A percentile compares a stretch with the other conserved stretches of the same genome.
These are phyloP conservation scores for Helostoma temminkii DNA, from an alignment of 2,797 vertebrate genomes.

Conservation along the genomic window DNA sequence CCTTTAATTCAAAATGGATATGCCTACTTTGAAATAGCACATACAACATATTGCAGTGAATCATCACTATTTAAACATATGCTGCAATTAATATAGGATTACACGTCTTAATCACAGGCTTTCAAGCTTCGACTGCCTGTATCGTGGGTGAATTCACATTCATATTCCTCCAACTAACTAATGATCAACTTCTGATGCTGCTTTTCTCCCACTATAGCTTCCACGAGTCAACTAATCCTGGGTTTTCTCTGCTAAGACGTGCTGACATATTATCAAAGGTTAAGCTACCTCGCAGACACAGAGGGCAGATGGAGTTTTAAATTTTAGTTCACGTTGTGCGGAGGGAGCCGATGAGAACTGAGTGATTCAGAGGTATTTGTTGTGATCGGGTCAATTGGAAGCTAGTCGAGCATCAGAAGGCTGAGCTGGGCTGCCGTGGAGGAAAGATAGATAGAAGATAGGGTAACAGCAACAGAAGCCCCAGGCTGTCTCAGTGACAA, in stretches of 20 bases:
- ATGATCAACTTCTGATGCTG: conserved; percentile 61
- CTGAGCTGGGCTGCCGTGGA: conserved; percentile 25
- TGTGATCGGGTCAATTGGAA: conserved; percentile 45
- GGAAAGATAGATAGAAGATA: not conserved
- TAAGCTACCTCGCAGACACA: conserved; percentile 57
- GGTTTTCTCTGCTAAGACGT: conserved; percentile 57
- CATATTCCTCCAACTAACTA: conserved; percentile 46
- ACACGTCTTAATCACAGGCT: conserved; percentile 64
- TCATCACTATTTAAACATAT: conserved; percentile 40
- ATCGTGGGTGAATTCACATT: conserved; percentile 51
- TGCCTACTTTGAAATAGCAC: conserved; percentile 39
- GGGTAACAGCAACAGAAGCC: conserved; percentile 21
- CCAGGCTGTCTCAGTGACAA: conserved; percentile 51
- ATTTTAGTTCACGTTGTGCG: conserved; percentile 46
- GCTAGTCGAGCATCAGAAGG: conserved; percentile 33
- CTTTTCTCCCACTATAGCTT: conserved; percentile 67
- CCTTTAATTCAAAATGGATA: conserved; percentile 37
- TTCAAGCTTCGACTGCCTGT: conserved; percentile 54
- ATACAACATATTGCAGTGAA: conserved; percentile 22
- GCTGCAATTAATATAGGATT: conserved; percentile 70
- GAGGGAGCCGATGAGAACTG: conserved; percentile 50
- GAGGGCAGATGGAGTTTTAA: conserved; percentile 46
- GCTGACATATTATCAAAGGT: conserved; percentile 65
- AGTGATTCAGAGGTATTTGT: conserved; percentile 58
- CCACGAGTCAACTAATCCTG: conserved; percentile 62